Conservation (phyloP, 2,888 invertebrate genomes). For the Cosmia trapezina region DNA sequence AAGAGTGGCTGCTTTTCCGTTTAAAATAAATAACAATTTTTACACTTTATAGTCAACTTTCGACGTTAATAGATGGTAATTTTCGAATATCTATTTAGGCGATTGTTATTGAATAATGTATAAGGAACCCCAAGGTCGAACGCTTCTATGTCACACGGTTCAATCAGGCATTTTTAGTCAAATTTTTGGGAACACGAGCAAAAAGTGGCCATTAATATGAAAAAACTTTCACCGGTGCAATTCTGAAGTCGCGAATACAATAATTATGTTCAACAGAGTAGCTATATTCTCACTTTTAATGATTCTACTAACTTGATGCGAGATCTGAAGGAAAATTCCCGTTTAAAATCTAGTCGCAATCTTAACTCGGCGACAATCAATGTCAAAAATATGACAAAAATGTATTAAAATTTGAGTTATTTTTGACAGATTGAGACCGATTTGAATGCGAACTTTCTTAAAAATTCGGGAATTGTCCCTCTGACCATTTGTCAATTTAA, state of each 20-base stretch:
- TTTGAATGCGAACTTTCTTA: background rate
- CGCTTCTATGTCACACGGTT: conserved; percentile 16
- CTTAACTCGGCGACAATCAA: background rate
- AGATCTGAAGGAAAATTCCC: background rate
- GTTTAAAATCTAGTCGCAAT: background rate
- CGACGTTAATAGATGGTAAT: background rate
- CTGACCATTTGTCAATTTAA: background rate
- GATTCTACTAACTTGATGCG: background rate
- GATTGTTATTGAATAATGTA: conserved; percentile 21
- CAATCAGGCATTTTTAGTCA: background rate
- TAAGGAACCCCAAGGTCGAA: conserved; percentile 24
- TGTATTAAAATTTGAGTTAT: background rate
- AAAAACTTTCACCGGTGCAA: background rate
- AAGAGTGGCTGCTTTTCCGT: background rate
- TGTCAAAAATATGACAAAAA: background rate
- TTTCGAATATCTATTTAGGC: background rate
- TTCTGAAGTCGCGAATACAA: background rate
- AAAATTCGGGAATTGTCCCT: background rate
- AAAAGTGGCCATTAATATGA: background rate
- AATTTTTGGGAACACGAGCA: background rate
- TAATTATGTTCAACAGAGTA: background rate
- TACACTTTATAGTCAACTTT: background rate
- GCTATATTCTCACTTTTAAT: background rate
- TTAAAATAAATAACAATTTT: background rate
- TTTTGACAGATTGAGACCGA: background rate